Base-by-base conservation (phyloP, 2,888 invertebrate genomes). In the Drosophila seclusa region DNA sequence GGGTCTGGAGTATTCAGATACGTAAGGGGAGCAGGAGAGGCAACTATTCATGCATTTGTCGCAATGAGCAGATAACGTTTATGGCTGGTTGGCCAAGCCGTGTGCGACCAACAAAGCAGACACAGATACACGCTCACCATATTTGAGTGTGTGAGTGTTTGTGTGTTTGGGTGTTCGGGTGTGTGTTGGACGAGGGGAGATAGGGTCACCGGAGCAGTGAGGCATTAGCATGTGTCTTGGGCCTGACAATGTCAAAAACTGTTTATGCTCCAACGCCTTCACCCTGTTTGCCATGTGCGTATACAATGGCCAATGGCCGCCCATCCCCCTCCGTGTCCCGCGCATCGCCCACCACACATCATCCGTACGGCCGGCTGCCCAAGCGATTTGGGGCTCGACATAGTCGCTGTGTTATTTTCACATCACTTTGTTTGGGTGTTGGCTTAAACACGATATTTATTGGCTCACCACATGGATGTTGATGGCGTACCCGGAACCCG, bases 391-490 rank as follows among this genome's bases (percentile, higher is more conserved):
- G 65, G 70, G 29, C 50, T 40, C 54, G 55, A 50, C 45, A 59
- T 55, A 60, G 61, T 67, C 58, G 58, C 65, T 63, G 61, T 71
- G 70, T 80, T 76, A 78, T 73, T 76, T 75, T 71, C 88, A 63
- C 82, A 77, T 73, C 75, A 82, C 83, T 82, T 89, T 85, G 87
- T 76, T 78, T 74, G 85, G 82, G 87, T 89, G 87, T 87, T 89
- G 85, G 87, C 89, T 87, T 85, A 89, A 89, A 87, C 89, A 85
- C 89, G 89, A 85, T 85, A 85, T 85, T 89, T 85, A 85, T 85
- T 85, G 85, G 85, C 85, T 89, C 68, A 80, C 85, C 85, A 84
- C 85, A 89, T 78, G 67, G 63, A 49, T 72, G 67, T 54, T 31
- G 70, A 5, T 38, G 55, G 55, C n/a, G 36, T 55, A n/a, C 27